Base-by-base conservation (phyloP, 1,140 invertebrate genomes). In the Colletes latitarsis region DNA sequence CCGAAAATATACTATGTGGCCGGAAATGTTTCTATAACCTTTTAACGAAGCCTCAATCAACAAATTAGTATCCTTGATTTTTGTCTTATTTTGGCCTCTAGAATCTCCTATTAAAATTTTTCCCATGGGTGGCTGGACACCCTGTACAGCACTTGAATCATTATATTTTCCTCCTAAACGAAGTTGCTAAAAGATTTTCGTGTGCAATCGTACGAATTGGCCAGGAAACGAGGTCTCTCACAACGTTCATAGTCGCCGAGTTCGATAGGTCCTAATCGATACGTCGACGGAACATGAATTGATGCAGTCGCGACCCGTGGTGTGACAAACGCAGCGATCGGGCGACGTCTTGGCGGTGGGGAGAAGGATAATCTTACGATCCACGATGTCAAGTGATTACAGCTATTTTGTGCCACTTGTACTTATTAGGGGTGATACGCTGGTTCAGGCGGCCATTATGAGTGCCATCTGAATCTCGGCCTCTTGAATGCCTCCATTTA, bases 321-420 rank as follows among this genome's bases (percentile, higher is more conserved):
- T 58, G n/a, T 30, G 43, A 80, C 17, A 69, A 83, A 81, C 62
- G 64, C 72, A 68, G 70, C 71, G 81, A 64, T 66, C 82, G 60
- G 41, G 39, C 69, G 78, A 78, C 66, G 85, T 86, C 83, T 85
- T 85, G 70, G 73, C 74, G 46, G 84, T 77, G 52, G 83, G 78
- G 84, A 83, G 78, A 76, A 77, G 80, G 86, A 90, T 90, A 88
- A 90, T 91, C 90, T 91, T 91, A 87, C 89, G 89, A 91, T 90
- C 87, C 89, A 90, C 89, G 88, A 89, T 90, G 90, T 89, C 83
- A 89, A 90, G 88, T 90, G 90, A 93, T 93, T 93, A 93, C 91
- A 88, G 90, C 93, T 93, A 93, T 93, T 93, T 93, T 93, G 90
- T 93, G 87, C 92, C 93, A 93, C 93, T 93, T 93, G 92, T 93